Base-by-base conservation (phyloP, 2,113 vertebrate species). In the Channa maculata region DNA sequence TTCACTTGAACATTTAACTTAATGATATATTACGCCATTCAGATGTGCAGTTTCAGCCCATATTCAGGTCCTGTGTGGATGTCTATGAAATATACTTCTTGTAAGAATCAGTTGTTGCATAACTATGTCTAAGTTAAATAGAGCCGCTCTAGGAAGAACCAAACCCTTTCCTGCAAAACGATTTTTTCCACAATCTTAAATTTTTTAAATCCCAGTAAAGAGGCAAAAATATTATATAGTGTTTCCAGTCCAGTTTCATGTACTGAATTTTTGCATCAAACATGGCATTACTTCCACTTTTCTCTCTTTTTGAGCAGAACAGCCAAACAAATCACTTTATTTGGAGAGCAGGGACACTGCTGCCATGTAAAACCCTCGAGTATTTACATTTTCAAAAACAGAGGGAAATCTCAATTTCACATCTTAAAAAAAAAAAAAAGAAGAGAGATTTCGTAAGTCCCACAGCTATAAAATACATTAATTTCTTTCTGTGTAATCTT, bases 21-120 rank as follows among this genome's bases (percentile, higher is more conserved):
- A 46, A 74, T 72, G 34, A 68, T 57, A 65, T 46, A 38, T 24
- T 62, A 15, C 44, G 71, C 62, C 75, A 65, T 65, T 71, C 41
- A 73, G 76, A 54, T 80, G 86, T 86, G 75, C 44, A 68, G 38
- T 74, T 70, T 65, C 44, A 73, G 57, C 80, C 60, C 83, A 88
- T 83, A 77, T 79, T 73, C 76, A 82, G 86, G 88, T 87, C 86
- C 75, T 52, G 58, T 62, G 82, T 71, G 64, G 73, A 54, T 77
- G 64, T 77, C 85, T 84, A 83, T 84, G 73, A 88, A 90, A 87
- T 81, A 73, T 65, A 87, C 84, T 85, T 86, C 88, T 91, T 82
- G 83, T 73, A 80, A 86, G 89, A 88, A 89, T 89, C 84, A 81
- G 87, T 85, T 86, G 86, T 93, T 94, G 90, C 91, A 93, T 92